Evolutionary conservation across 2,888 invertebrate genomes (phyloP).

Genomic region (Hipparchia sbordonii): DNA sequence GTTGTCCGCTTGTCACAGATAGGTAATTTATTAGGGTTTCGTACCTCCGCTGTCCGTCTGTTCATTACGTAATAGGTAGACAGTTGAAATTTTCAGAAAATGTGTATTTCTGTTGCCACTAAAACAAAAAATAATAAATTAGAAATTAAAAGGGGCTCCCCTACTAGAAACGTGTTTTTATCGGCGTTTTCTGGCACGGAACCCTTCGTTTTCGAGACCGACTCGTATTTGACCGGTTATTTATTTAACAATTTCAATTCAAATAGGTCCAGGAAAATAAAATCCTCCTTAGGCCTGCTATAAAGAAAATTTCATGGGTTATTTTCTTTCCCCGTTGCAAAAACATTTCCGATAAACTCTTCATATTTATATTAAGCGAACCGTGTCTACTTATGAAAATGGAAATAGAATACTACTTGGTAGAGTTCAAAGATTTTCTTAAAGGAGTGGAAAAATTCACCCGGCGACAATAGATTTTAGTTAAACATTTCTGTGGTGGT

Average conservation of each 20-base stretch:
- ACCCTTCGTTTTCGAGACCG: too few relatives aligned
- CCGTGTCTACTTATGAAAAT: slow-evolving; percentile 70
- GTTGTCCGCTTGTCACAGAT: too few relatives aligned
- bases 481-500: too few relatives aligned
- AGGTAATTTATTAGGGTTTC: too few relatives aligned
- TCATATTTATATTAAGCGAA: slow-evolving; percentile 70
- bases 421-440: not conserved
- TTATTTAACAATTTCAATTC: not conserved
- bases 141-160: not conserved
- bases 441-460: not conserved
- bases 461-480: too few relatives aligned
- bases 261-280: slow-evolving; percentile 26
- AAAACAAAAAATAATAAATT: not conserved
- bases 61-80: too few relatives aligned
- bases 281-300: slow-evolving; percentile 32
- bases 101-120: too few relatives aligned
- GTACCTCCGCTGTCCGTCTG: too few relatives aligned
- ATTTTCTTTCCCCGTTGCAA: slow-evolving; percentile 50
- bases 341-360: slow-evolving; percentile 73
- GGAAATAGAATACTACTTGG: slow-evolving; percentile 31
- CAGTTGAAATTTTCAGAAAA: too few relatives aligned
- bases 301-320: slow-evolving; percentile 37
- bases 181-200: too few relatives aligned
- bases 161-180: too few relatives aligned
- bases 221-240: too few relatives aligned